Evolutionary conservation across 1,140 invertebrate genomes (phyloP), one percentile per base, ranked within the genome.

Genomic region (Calliphora vicina): DNA sequence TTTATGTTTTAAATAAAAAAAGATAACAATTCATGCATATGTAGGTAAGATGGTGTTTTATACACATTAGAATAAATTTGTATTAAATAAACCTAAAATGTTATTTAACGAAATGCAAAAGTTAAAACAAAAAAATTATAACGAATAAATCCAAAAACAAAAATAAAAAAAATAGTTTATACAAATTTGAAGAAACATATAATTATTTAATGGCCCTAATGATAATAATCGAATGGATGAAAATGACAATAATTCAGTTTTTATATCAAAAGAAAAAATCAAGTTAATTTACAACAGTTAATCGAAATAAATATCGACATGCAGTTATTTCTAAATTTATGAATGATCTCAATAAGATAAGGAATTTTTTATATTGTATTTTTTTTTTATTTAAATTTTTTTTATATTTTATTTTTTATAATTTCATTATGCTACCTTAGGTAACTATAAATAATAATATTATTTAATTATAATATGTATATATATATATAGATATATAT

Each of bases 381-480:
- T 78, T 20, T 78, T 78, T 78, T 25, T 42, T 42, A 76, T 76
- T n/a, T 76, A 42, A 43, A 45, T 78, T 20, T 78, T 43, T 78
- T 78, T 78, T 78, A 13, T 25, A 13, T 45, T 43, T 78, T 43
- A 23, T 23, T 78, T 78, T 78, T 42, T 43, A 78, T 78, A 78
- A 78, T 78, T 78, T 78, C 74, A 78, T 78, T 78, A 78, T 78
- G 74, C 74, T 78, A 78, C 74, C 74, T 78, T 78, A 78, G 74
- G 74, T 78, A 78, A 78, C 74, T 78, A 78, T 78, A 78, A 78
- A 78, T 78, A 78, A 78, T 78, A 78, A 45, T 78, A 78, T 20
- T 78, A 78, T 78, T 29, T 74, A 74, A 29, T 78, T 78, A 45
- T 25, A 25, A 45, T 78, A 45, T 78, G 42, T 78, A 78, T 78